These are phyloP conservation scores for Cacatua alba DNA, from an alignment of 2,113 vertebrate species.

Conservation along the genomic window DNA sequence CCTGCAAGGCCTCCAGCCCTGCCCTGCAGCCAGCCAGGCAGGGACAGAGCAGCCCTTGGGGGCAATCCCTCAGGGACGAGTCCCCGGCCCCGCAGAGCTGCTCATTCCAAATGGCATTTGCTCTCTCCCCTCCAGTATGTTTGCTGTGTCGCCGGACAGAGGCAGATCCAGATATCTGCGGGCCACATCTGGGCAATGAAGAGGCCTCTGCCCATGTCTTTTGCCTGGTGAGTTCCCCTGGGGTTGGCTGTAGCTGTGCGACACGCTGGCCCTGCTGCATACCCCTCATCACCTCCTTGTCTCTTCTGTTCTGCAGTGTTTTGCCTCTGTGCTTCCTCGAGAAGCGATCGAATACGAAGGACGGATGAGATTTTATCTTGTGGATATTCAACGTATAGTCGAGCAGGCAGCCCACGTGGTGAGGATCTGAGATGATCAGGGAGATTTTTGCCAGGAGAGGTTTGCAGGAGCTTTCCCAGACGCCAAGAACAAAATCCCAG, in stretches of 20 bases:
- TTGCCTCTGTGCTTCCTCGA: not conserved
- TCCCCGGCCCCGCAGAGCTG: not conserved
- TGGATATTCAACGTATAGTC: not conserved
- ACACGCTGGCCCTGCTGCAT: accelerated
- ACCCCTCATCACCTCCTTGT: accelerated
- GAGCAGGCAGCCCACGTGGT: not conserved
- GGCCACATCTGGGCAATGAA: not conserved
- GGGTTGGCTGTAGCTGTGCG: not conserved
- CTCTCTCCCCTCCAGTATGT: not conserved
- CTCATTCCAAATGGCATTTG: not conserved
- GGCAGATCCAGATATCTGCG: accelerated
- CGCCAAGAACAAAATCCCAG: not conserved
- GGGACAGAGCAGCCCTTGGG: too few relatives aligned
- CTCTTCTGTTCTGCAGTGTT: not conserved
- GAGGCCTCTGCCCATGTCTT: not conserved
- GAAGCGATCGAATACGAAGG: accelerated
- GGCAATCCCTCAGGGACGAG: not conserved
- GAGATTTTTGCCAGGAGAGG: not conserved
- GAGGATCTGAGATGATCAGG: not conserved
- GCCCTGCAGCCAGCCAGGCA: too few relatives aligned
- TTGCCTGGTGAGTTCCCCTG: not conserved
- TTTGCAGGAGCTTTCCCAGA: not conserved
- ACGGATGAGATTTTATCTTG: accelerated
- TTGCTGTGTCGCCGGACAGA: not conserved
- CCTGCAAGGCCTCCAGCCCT: too few relatives aligned